A percentile compares a stretch with the other conserved stretches of the same genome.
phyloP scores from a whole-genome alignment of 2,797 vertebrate species.

The Coregonus suidteri region DNA sequence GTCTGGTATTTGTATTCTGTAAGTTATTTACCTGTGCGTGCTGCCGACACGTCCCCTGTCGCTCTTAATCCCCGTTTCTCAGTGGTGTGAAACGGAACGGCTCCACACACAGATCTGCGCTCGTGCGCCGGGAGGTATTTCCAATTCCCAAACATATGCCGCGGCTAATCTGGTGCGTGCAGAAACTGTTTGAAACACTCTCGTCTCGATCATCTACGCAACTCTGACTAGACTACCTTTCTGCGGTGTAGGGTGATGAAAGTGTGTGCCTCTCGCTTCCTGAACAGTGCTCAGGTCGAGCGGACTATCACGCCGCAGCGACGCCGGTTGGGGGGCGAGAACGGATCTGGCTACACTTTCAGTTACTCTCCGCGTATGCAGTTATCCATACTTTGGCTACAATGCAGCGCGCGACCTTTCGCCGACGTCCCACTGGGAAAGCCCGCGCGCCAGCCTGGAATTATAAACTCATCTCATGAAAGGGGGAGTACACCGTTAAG shows the following conservation, averaged over 20 bases:
- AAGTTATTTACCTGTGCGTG: constrained; percentile 6
- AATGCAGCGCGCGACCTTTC: constrained; percentile 9
- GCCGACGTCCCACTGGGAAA: not conserved
- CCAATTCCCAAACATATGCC: not conserved
- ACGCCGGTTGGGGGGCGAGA: not conserved
- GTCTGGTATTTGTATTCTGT: not conserved
- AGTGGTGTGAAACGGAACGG: not conserved
- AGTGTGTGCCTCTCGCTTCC: not conserved
- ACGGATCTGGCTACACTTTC: not conserved
- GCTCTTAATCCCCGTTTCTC: not conserved
- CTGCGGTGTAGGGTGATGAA: not conserved
- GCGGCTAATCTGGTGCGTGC: no score
- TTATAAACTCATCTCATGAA: not conserved
- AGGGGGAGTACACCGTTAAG: not conserved
- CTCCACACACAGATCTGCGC: not conserved
- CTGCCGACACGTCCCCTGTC: not conserved
- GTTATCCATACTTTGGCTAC: not conserved
- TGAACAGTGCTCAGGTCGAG: constrained; percentile 9
- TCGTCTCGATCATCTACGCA: not conserved
- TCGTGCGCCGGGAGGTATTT: not conserved
- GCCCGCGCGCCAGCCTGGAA: not conserved
- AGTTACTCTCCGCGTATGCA: no score
- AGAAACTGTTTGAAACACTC: not conserved
- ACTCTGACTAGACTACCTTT: not conserved
- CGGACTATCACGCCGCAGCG: not conserved